Evolutionary conservation across 2,113 vertebrate species (phyloP).

Genomic region (Pelodiscus sinensis): DNA sequence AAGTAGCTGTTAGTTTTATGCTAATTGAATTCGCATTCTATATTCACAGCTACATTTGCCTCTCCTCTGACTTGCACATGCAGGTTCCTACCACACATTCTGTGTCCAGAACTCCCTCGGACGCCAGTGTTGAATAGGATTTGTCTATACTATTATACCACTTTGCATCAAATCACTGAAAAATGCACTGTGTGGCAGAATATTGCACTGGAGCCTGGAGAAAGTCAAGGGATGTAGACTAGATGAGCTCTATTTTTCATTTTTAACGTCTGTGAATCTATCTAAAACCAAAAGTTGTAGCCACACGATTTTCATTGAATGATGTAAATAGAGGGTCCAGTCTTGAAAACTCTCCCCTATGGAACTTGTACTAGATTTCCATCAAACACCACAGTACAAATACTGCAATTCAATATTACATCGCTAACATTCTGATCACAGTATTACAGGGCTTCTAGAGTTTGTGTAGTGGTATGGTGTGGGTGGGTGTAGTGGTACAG

Average conservation of each 20-base stretch:
- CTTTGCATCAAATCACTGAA: not conserved
- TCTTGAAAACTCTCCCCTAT: not conserved
- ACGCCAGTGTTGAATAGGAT: not conserved
- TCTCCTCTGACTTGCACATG: not conserved
- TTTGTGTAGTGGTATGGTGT: too few relatives aligned
- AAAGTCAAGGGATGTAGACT: not conserved
- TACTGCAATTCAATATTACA: not conserved
- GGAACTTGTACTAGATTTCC: not conserved
- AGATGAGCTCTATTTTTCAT: not conserved
- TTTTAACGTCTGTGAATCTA: not conserved
- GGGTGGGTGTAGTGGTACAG: too few relatives aligned
- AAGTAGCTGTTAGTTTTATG: not conserved
- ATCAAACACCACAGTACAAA: not conserved
- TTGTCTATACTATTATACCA: not conserved
- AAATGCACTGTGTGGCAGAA: not conserved
- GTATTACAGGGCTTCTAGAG: not conserved
- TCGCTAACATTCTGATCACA: not conserved
- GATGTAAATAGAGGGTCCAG: not conserved
- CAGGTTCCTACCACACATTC: not conserved
- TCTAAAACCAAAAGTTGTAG: not conserved
- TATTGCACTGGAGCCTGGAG: not conserved
- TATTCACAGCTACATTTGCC: not conserved
- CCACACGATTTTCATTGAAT: not conserved
- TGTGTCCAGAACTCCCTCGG: not conserved
- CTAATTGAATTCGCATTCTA: not conserved